These are phyloP conservation scores for Drosophila lacteicornis DNA, from an alignment of 1,140 invertebrate species.

Conservation along the genomic window DNA sequence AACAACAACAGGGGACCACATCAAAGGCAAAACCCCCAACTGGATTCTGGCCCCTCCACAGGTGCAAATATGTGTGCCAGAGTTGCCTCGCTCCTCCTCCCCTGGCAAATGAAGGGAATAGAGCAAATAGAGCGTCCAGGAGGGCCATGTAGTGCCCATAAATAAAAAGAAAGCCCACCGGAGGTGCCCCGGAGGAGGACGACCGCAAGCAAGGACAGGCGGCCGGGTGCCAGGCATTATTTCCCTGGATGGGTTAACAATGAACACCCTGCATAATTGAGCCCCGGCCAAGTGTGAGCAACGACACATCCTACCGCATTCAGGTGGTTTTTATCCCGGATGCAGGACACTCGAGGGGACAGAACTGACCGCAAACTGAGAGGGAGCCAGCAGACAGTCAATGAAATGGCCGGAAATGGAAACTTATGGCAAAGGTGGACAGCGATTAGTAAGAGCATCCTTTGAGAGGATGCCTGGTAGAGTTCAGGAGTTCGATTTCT, in stretches of 20 bases:
- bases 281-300: conserved; percentile 18
- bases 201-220: conserved; percentile 31
- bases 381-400: not conserved
- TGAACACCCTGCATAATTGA: conserved; percentile 55
- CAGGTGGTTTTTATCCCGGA: conserved; percentile 9
- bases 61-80: conserved; percentile 60
- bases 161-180: conserved; percentile 52
- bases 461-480: too few relatives aligned
- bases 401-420: not conserved
- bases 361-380: conserved; percentile 35
- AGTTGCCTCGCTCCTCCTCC: conserved; percentile 17
- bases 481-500: too few relatives aligned
- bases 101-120: conserved; percentile 49
- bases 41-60: conserved; percentile 23
- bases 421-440: not conserved
- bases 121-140: conserved; percentile 22
- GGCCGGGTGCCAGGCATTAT: conserved; percentile 17
- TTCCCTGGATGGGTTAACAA: conserved; percentile 42
- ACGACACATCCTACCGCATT: conserved; percentile 14
- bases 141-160: conserved; percentile 27
- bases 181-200: conserved; percentile 16
- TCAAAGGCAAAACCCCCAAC: conserved; percentile 48
- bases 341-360: conserved; percentile 11
- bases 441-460: not conserved
- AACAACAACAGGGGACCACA: conserved; percentile 64